These are phyloP conservation scores for Actias luna DNA, from an alignment of 2,888 invertebrate species.

Conservation along the genomic window DNA sequence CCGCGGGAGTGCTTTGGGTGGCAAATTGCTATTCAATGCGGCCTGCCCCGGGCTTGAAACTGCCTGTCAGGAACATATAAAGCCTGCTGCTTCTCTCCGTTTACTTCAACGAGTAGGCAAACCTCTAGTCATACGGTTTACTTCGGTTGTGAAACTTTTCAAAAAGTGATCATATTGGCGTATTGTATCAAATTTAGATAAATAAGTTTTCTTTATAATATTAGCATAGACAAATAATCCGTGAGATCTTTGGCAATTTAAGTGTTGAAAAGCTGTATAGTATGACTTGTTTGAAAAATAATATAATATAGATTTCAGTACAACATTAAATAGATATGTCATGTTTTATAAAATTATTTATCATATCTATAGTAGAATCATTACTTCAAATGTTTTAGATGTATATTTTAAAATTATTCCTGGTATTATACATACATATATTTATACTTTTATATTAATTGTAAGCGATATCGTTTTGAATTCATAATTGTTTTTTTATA, in stretches of 20 bases:
- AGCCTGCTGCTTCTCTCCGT: constrained; percentile 29
- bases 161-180: not conserved
- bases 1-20: constrained; percentile 50
- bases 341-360: no score
- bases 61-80: constrained; percentile 42
- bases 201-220: no score
- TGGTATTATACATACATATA: no score
- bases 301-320: no score
- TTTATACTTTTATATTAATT: not conserved
- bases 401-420: no score
- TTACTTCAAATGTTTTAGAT: no score
- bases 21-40: constrained; percentile 63
- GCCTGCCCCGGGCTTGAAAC: constrained; percentile 39
- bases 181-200: not conserved
- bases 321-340: no score
- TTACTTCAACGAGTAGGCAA: constrained; percentile 28
- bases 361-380: no score
- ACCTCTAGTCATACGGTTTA: constrained; percentile 14
- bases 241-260: no score
- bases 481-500: not conserved
- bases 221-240: no score
- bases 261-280: no score
- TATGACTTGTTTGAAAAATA: no score
- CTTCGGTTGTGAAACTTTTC: constrained; percentile 8
- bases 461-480: not conserved